phyloP scores from a whole-genome alignment of 2,797 vertebrate genomes.

The Notamacropus eugenii region DNA sequence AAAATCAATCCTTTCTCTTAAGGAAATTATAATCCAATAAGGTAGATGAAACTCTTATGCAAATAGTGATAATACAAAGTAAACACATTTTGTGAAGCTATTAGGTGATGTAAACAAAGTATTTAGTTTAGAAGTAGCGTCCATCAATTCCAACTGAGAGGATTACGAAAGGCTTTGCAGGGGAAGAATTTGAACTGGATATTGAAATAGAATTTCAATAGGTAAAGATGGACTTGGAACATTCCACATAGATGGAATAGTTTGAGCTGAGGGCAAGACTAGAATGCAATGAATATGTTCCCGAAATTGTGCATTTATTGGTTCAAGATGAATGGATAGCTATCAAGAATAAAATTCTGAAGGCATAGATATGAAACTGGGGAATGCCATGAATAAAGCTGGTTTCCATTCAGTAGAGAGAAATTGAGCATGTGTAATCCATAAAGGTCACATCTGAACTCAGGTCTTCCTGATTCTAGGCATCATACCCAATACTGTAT shows the following conservation, averaged over 20 bases:
- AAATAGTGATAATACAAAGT: neutral
- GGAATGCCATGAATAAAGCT: neutral
- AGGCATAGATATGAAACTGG: neutral
- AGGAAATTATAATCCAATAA: neutral
- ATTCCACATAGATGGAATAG: neutral
- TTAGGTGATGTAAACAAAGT: neutral
- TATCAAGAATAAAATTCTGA: neutral
- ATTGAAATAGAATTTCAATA: neutral
- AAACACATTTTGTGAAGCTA: neutral
- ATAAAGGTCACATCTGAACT: neutral
- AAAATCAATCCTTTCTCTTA: neutral
- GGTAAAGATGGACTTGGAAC: neutral
- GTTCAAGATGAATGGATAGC: neutral
- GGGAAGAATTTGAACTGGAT: neutral
- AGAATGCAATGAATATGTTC: neutral
- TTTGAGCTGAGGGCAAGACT: neutral
- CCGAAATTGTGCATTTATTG: neutral
- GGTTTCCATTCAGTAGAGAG: neutral
- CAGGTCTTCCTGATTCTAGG: neutral
- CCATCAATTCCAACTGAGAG: neutral
- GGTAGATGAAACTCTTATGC: neutral
- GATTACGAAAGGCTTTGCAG: neutral
- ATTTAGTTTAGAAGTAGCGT: neutral
- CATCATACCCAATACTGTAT: neutral
- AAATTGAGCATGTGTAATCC: neutral